phyloP scores from a whole-genome alignment of 1,140 invertebrate species.

The Coptotermes formosanus region DNA sequence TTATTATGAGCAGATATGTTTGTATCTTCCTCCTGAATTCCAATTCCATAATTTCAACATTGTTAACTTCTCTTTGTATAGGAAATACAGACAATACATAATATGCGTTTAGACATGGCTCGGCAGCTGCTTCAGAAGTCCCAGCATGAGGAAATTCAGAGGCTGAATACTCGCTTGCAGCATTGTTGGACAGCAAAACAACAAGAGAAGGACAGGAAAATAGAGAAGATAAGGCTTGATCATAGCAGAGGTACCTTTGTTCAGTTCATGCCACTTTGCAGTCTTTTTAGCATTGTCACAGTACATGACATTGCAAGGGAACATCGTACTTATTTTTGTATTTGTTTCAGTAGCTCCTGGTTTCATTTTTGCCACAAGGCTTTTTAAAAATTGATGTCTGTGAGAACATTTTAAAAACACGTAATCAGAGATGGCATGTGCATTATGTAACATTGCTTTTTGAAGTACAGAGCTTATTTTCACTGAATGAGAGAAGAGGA shows the following conservation, averaged over 20 bases:
- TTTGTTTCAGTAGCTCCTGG: neutral
- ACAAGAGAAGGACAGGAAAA: conserved; percentile 30
- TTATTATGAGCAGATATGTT: neutral
- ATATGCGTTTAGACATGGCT: conserved; percentile 37
- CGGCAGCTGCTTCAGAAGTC: conserved; percentile 43
- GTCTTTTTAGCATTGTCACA: neutral
- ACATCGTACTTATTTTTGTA: neutral
- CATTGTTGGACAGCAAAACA: conserved; percentile 29
- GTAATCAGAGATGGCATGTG: too few species aligned
- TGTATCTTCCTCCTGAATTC: neutral
- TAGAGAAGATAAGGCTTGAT: conserved; percentile 33
- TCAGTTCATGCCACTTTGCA: neutral
- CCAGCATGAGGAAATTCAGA: conserved; percentile 29
- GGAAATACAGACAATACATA: conserved; percentile 31
- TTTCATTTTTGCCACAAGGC: neutral
- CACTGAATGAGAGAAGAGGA: too few species aligned
- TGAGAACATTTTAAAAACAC: too few species aligned
- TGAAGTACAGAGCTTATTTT: too few species aligned
- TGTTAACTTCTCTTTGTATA: neutral
- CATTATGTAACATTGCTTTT: too few species aligned
- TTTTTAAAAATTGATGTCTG: neutral
- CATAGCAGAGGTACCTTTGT: conserved; percentile 35
- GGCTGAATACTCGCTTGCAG: conserved; percentile 33
- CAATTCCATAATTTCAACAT: neutral
- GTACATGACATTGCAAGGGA: neutral